These are phyloP conservation scores for Trichonephila clavipes DNA, from an alignment of 1,140 invertebrate genomes.

Conservation along the genomic window DNA sequence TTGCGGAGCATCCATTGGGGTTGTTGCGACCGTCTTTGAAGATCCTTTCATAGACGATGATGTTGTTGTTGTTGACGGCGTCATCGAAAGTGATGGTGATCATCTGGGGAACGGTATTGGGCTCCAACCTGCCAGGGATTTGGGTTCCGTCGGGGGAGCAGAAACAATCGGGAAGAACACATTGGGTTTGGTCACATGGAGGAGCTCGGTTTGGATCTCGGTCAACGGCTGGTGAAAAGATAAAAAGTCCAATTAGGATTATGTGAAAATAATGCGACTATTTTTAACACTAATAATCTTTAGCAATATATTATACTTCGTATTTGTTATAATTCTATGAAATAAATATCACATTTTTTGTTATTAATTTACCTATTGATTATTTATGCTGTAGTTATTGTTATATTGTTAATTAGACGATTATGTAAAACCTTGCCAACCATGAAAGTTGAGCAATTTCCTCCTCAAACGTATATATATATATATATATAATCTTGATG, in stretches of 20 bases:
- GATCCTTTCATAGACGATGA: constrained; percentile 96
- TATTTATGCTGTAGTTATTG: too few relatives aligned
- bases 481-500: too few relatives aligned
- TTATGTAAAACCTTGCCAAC: too few relatives aligned
- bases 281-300: too few relatives aligned
- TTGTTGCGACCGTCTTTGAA: constrained; percentile 95
- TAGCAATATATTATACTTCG: too few relatives aligned
- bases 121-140: constrained; percentile 80
- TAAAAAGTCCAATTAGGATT: background rate
- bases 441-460: too few relatives aligned
- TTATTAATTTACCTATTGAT: too few relatives aligned
- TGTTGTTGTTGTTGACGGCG: constrained; percentile 98
- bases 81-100: constrained; percentile 98
- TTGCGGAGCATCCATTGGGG: constrained; percentile 98
- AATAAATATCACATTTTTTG: too few relatives aligned
- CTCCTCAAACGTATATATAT: too few relatives aligned
- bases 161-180: constrained; percentile 96
- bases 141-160: constrained; percentile 90
- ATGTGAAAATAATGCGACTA: background rate
- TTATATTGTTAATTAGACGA: too few relatives aligned
- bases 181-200: constrained; percentile 92
- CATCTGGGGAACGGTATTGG: constrained; percentile 90
- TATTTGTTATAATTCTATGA: too few relatives aligned
- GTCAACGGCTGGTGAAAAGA: constrained; percentile 88
- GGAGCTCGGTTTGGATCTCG: constrained; percentile 96